These are phyloP conservation scores for Exephanes ischioxanthus DNA, from an alignment of 2,888 invertebrate species.

Conservation along the genomic window DNA sequence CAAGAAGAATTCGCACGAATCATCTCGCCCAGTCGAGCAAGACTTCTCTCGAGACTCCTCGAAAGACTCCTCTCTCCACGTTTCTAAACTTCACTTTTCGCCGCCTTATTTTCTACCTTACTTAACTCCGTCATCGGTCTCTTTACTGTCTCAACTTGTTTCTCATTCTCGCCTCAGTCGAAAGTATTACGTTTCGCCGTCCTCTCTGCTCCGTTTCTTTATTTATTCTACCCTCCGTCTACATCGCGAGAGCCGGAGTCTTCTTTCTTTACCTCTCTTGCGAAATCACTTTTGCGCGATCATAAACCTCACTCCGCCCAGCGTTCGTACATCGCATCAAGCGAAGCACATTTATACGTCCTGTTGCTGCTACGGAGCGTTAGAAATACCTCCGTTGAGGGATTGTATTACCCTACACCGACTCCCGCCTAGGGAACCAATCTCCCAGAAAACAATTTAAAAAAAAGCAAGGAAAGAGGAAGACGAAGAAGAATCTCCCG, in stretches of 20 bases:
- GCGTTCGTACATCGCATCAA: constrained; percentile 55
- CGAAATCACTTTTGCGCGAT: constrained; percentile 69
- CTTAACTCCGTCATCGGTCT: constrained; percentile 17
- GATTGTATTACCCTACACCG: constrained; percentile 59
- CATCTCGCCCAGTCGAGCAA: constrained; percentile 58
- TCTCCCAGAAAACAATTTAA: constrained; percentile 75
- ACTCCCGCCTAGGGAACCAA: constrained; percentile 71
- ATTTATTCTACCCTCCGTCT: constrained; percentile 16
- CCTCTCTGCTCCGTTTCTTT: constrained; percentile 14
- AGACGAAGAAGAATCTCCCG: constrained; percentile 39
- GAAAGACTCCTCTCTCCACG: constrained; percentile 35
- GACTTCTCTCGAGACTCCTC: constrained; percentile 15
- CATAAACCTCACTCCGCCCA: constrained; percentile 70
- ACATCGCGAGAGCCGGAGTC: constrained; percentile 6
- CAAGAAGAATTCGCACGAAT: constrained; percentile 38
- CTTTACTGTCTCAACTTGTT: constrained; percentile 47
- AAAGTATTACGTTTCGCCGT: constrained; percentile 53
- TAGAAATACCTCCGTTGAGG: constrained; percentile 62
- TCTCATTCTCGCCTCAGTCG: constrained; percentile 29
- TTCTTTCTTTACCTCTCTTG: constrained; percentile 60
- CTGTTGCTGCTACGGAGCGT: constrained; percentile 41
- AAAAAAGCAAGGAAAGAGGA: constrained; percentile 69
- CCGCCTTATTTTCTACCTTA: constrained; percentile 15
- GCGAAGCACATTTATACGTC: constrained; percentile 62
- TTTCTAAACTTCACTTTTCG: constrained; percentile 50